Evolutionary conservation across 2,888 invertebrate species (phyloP), one percentile per base, ranked within the genome.

Genomic region (Drosophila peninsularis): DNA sequence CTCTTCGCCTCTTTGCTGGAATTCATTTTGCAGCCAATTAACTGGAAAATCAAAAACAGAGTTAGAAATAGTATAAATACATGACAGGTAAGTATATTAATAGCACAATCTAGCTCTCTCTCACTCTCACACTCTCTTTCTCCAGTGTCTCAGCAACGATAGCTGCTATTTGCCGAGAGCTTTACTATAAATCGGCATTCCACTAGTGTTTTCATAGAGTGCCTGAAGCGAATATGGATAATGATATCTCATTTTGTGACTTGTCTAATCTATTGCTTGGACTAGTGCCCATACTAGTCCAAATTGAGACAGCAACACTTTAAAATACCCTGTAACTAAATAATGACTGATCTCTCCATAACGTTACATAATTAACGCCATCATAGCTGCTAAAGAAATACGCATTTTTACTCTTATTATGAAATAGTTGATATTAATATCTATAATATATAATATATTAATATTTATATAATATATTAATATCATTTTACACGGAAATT

Each of bases 1-100:
- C 70, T 93, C 81, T 87, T 84, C 45, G 78, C 71, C 67, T 91
- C 88, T 78, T 82, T 86, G 62, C 42, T 70, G 90, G 88, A 68
- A 85, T 83, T 86, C 91, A 91, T 71, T 54, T 71, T 79, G 66
- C 52, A 60, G 79, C 57, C 82, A 88, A 65, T 78, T 69, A 78
- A 66, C 88, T 84, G 66, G 27, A 54, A 45, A n/a, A 6, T 44
- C 14, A 60, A 4, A 47, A 37, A 56, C 13, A 53, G 39, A 66
- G 39, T 58, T 37, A 49, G 47, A 52, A 27, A 30, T 21, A 42
- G 27, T 41, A 44, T 44, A 10, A 44, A 44, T 52, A 56, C 19
- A 62, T 21, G 41, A 66, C 34, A 66, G 11, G 27, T 34, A 45
- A 64, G 37, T 54, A 19, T 66, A 41, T 36, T 66, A 27, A 41